These are phyloP conservation scores for Scolopax mira DNA, from an alignment of 2,113 vertebrate genomes.

Conservation along the genomic window DNA sequence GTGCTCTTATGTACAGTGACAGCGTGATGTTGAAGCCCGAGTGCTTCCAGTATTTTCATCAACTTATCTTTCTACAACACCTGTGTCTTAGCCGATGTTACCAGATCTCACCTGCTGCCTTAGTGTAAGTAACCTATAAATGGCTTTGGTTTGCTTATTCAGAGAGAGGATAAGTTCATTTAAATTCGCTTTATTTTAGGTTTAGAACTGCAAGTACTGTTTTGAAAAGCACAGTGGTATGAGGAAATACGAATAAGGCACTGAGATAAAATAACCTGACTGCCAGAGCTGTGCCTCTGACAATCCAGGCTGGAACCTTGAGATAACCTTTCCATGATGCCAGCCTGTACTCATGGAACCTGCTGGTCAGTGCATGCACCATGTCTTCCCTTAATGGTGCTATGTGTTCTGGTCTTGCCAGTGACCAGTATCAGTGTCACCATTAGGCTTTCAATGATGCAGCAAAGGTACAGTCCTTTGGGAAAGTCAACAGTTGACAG, in stretches of 20 bases:
- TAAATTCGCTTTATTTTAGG: not conserved
- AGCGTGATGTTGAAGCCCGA: constrained; percentile 86
- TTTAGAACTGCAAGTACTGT: not conserved
- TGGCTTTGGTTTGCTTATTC: not conserved
- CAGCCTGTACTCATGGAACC: not conserved
- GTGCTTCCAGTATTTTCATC: constrained; percentile 81
- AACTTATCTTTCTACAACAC: constrained; percentile 79
- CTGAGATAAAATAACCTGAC: not conserved
- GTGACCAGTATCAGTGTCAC: fast-evolving
- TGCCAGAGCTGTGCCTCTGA: not conserved
- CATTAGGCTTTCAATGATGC: not conserved
- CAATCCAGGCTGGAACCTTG: not conserved
- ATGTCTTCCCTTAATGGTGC: not conserved
- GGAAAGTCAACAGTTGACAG: not conserved
- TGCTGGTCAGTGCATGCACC: fast-evolving
- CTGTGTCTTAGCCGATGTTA: constrained; percentile 93
- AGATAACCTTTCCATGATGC: not conserved
- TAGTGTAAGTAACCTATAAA: constrained; percentile 75
- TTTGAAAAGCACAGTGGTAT: not conserved
- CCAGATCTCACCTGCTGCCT: constrained; percentile 85
- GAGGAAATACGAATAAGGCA: not conserved
- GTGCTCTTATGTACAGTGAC: constrained; percentile 78
- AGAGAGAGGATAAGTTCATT: not conserved
- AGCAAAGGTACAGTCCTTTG: not conserved
- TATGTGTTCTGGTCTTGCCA: not conserved